These are phyloP conservation scores for Cloeon dipterum DNA, from an alignment of 2,888 invertebrate species.

Conservation along the genomic window DNA sequence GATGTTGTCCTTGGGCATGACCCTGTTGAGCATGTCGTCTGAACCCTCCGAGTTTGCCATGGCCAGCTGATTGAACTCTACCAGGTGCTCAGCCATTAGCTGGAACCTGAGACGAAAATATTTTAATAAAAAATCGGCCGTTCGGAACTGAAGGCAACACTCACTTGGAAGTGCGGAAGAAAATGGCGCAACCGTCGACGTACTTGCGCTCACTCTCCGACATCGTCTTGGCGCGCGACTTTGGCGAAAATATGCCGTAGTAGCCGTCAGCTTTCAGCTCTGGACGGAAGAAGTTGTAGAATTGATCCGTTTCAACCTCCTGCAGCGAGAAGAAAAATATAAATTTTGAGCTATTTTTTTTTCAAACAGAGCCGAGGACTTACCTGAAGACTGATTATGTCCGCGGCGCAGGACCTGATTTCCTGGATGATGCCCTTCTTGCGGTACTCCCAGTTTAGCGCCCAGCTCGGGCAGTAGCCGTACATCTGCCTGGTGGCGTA, in stretches of 20 bases:
- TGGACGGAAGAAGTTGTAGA: conserved; percentile 87
- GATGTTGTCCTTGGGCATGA: conserved; percentile 99
- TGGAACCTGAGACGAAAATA: conserved; percentile 45
- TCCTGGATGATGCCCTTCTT: conserved; percentile 94
- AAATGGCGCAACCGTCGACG: conserved; percentile 98
- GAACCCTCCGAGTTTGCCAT: conserved; percentile 97
- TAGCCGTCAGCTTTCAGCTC: conserved; percentile 81
- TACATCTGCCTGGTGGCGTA: conserved; percentile 98
- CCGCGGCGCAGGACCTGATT: conserved; percentile 86
- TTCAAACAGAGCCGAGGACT: neutral
- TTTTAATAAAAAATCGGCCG: neutral
- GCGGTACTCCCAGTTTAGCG: conserved; percentile 94
- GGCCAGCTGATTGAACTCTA: conserved; percentile 95
- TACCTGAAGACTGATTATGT: conserved; percentile 75
- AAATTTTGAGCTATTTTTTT: neutral
- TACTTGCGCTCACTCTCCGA: conserved; percentile 86
- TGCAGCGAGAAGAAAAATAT: conserved; percentile 21
- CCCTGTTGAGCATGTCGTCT: conserved; percentile 93
- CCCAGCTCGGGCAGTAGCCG: conserved; percentile 98
- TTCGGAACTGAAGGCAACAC: no score
- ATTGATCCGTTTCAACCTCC: conserved; percentile 99
- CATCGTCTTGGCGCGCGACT: conserved; percentile 97
- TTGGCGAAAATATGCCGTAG: conserved; percentile 92
- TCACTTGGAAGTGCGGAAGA: conserved; percentile 82
- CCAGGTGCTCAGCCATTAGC: conserved; percentile 82